Base-by-base conservation (phyloP, 2,888 invertebrate species). In the Gasteruption jaculator region DNA sequence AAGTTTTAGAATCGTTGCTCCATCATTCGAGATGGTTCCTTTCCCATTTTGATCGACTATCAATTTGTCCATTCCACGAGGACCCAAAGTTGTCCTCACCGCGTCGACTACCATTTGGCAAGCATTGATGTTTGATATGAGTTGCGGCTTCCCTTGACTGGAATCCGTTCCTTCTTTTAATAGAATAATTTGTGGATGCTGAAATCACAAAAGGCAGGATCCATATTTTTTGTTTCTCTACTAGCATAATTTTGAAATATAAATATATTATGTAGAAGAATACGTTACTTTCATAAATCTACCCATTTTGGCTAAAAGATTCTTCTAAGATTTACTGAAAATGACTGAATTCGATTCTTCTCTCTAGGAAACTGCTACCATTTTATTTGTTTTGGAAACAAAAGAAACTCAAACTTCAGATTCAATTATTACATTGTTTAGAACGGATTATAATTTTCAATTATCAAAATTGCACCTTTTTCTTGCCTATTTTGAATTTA, bases 51-150 rank as follows among this genome's bases (percentile, higher is more conserved):
- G 78, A 65, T 92, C 89, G 0, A 99, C 95, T 46, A 99, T 93
- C 37, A 99, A 77, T 71, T 99, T 99, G 73, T 99, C 99, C 95
- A 99, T 94, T 50, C 99, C 99, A 19, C 99, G 82, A 5, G 99
- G 99, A 30, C 99, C 99, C 27, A 99, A 77, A 0, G 99, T 99
- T 1, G 99, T 99, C 43, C 96, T 83, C 48, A 96, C 93, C 25
- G 95, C 90, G 76, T 99, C 97, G 1, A 92, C 93, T 21, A 99
- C 87, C 6, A 84, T 77, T 71, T 93, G 91, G 70, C 96, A 97
- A 15, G 96, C 96, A 80, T 91, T 96, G 71, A 97, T 96, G 73
- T 97, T 97, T 39, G 94, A 94, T 56, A 96, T 81, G 45, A 97
- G 78, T 73, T 99, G 97, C 0, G 91, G 86, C 68, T 91, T 93